Evolutionary conservation across 1,140 invertebrate genomes (phyloP), one percentile per base, ranked within the genome.

Genomic region (Brachionus angularis): DNA sequence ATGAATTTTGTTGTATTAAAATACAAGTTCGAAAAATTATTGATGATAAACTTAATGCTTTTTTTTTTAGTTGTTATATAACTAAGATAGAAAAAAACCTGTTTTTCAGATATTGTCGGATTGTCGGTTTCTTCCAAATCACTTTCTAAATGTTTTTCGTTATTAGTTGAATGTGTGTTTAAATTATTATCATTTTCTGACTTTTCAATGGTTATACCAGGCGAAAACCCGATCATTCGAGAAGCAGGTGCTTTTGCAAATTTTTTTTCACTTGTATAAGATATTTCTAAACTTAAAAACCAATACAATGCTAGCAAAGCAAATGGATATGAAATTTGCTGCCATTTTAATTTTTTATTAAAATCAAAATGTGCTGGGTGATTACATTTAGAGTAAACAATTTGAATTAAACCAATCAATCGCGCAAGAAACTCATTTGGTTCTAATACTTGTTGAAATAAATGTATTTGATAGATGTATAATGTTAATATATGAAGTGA

Each of bases 381-480:
- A 5, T 31, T 18, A 23, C 62, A 67, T 46, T 34, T 1, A 18
- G 25, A 29, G 12, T 33, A 27, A n/a, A 67, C 44, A 21, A 50
- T 34, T 18, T 47, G 3, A 36, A 47, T 67, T 4, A 67, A 23
- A 31, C 62, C 62, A 14, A 67, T 46, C 29, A 67, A 87, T 76
- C 89, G 86, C 0, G 86, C 83, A 10, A 76, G 62, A 8, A 85
- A 76, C 34, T 75, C 75, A 10, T 79, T 74, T 21, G 78, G 77
- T 12, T 86, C 84, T 46, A 93, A 77, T 4, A 86, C 76, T 27
- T 88, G 85, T 75, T 93, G 89, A 58, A 88, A 83, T 85, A 88
- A 90, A 75, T 90, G 86, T 74, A 90, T 88, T 80, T 96, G 93
- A 78, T 94, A 95, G 1, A 88, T 82, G 73, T 91, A 88, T n/a